Base-by-base conservation (phyloP, 2,113 vertebrate species). In the Microcebus griseorufus region DNA sequence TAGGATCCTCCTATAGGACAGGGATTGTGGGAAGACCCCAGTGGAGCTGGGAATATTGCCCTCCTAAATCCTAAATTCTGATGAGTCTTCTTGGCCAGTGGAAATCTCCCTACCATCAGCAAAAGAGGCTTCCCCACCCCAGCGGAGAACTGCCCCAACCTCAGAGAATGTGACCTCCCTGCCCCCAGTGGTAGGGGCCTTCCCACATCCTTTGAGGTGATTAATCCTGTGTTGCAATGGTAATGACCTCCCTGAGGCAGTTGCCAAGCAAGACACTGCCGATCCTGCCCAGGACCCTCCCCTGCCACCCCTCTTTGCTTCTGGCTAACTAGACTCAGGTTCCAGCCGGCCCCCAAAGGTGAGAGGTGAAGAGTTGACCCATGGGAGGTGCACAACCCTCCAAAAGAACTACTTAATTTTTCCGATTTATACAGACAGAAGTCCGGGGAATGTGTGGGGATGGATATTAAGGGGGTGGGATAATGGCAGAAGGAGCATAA, bases 1-100 rank as follows among this genome's bases (percentile, higher is more conserved):
- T 6, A 70, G 64, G 37, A n/a, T 3, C 5, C 53, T 3, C 5
- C 53, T 25, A 1, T 29, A 9, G 16, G 9, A 48, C 16, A 3
- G 65, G 37, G 37, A 20, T 27, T 45, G 4, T 72, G 22, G 51
- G 20, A 37, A 82, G 39, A 48, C 10, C 16, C 39, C n/a, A 51
- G 12, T 9, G 29, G 42, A 20, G 37, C 67, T 60, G 32, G 78
- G 13, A 32, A 82, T 29, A 67, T 58, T n/a, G 3, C 17, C 22
- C 13, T 48, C 29, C 29, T 13, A 16, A 23, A 64, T 48, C 20
- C 29, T 27, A 16, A 16, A 64, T 69, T 34, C 6, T 45, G 13
- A 12, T 72, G 22, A 53, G 18, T 55, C 17, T 48, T 67, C 23
- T 25, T 18, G 37, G 64, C n/a, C 12, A 17, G 11, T 80, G 48